Conservation (phyloP, 1,140 invertebrate species). For the Calephelis virginiensis region DNA sequence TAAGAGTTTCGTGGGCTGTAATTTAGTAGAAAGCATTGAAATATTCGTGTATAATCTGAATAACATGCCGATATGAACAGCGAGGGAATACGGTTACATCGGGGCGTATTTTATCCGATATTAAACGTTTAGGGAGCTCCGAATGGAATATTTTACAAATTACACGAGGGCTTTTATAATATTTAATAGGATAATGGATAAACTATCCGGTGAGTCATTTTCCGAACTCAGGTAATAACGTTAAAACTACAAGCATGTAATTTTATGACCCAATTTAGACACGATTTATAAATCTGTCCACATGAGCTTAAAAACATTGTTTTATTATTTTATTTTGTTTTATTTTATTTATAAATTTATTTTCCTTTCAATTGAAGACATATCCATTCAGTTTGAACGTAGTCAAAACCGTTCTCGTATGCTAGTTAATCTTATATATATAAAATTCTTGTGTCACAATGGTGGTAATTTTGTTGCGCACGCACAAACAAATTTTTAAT, state of each 20-base stretch:
- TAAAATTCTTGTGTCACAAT: no score
- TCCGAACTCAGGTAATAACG: not conserved
- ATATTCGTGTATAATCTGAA: conserved; percentile 78
- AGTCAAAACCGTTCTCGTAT: no score
- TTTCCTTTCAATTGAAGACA: no score
- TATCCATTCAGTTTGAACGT: no score
- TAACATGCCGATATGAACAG: conserved; percentile 78
- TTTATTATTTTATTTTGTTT: no score
- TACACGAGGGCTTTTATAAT: conserved; percentile 63
- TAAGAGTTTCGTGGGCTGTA: conserved; percentile 74
- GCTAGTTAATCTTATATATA: no score
- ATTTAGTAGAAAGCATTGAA: conserved; percentile 78
- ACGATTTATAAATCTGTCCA: not conserved
- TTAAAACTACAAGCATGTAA: not conserved
- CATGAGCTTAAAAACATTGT: no score
- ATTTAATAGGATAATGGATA: conserved; percentile 52
- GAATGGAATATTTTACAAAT: conserved; percentile 69
- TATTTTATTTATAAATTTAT: no score
- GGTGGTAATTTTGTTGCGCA: no score
- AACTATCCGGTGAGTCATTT: conserved; percentile 13
- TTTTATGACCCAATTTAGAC: not conserved
- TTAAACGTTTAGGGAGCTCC: conserved; percentile 71
- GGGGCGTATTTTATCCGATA: conserved; percentile 75
- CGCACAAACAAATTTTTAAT: no score
- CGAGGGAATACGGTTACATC: conserved; percentile 69